phyloP scores from a whole-genome alignment of 2,888 invertebrate genomes.

The Cryptosula pallasiana region DNA sequence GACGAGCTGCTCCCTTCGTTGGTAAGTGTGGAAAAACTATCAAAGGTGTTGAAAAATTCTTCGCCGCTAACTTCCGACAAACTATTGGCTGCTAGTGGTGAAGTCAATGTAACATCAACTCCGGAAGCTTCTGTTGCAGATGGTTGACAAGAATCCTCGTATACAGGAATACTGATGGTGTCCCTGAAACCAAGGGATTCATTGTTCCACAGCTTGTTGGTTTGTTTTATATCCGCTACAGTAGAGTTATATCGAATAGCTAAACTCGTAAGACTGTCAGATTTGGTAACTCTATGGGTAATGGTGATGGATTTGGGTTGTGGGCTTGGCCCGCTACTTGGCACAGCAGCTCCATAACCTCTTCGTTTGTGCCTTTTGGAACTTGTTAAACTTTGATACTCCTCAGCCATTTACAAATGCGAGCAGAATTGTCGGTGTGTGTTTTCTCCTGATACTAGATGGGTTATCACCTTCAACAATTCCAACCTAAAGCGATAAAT shows the following conservation, averaged over 20 bases:
- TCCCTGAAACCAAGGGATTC: background rate
- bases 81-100: too few species aligned
- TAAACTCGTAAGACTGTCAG: background rate
- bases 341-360: constrained; percentile 6
- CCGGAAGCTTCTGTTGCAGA: too few species aligned
- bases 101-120: too few species aligned
- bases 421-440: too few species aligned
- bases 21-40: too few species aligned
- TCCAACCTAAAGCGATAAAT: too few species aligned
- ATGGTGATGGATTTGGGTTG: background rate
- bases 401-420: constrained; percentile 10
- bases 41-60: background rate
- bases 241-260: constrained; percentile 3
- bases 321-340: background rate
- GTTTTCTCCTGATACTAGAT: too few species aligned
- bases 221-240: constrained; percentile 4
- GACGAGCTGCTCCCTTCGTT: background rate
- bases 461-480: too few species aligned
- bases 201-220: constrained; percentile 7
- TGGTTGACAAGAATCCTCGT: too few species aligned
- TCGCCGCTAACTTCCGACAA: background rate
- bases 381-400: background rate
- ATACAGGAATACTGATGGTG: background rate
- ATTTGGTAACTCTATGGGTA: background rate
- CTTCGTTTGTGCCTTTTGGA: background rate